phyloP scores from a whole-genome alignment of 2,888 invertebrate species.

The Ptychoptera albimana region DNA sequence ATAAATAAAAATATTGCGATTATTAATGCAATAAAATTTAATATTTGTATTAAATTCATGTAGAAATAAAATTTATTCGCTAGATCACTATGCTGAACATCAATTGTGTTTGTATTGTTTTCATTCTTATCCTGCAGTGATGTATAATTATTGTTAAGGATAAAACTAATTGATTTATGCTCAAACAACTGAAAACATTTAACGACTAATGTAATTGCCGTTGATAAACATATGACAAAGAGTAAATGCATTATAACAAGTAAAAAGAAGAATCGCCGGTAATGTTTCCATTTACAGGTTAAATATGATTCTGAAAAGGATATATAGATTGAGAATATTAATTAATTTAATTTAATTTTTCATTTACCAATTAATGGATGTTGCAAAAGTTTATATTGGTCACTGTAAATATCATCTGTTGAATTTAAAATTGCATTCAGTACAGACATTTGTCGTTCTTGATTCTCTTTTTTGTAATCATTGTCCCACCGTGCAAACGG shows the following conservation, averaged over 20 bases:
- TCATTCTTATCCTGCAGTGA: neutral
- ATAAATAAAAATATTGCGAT: slow-evolving; percentile 18
- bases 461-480: slow-evolving; percentile 1
- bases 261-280: slow-evolving; percentile 32
- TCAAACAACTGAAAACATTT: slow-evolving; percentile 5
- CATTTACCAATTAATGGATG: slow-evolving; percentile 30
- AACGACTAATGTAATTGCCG: slow-evolving; percentile 8
- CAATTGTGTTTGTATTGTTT: no score
- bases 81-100: neutral
- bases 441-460: slow-evolving; percentile 27
- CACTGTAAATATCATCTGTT: slow-evolving; percentile 17
- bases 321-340: slow-evolving; percentile 15
- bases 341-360: slow-evolving; percentile 1
- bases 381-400: slow-evolving; percentile 25
- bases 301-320: slow-evolving; percentile 27
- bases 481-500: slow-evolving; percentile 16
- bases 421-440: slow-evolving; percentile 28
- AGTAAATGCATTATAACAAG: slow-evolving; percentile 26
- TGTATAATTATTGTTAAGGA: slow-evolving; percentile 8
- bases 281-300: slow-evolving; percentile 34
- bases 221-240: slow-evolving; percentile 29
- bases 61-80: slow-evolving; percentile 3
- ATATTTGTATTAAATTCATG: slow-evolving; percentile 10
- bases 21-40: slow-evolving; percentile 15
- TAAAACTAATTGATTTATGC: slow-evolving; percentile 8